phyloP scores from a whole-genome alignment of 2,888 invertebrate genomes.

The Amphipoea oculea region DNA sequence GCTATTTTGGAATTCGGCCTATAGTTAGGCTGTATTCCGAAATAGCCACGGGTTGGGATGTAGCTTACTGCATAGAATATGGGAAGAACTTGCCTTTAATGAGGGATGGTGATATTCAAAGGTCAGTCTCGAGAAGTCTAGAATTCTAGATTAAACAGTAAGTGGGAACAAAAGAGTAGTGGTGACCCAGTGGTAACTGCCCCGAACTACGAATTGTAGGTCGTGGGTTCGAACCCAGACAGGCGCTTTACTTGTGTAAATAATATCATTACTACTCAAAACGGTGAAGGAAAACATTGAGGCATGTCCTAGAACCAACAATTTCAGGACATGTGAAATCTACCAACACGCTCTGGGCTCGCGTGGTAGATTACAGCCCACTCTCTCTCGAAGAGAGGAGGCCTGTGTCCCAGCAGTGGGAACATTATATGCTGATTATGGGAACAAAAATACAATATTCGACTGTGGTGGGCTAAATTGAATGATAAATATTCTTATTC shows the following conservation, averaged over 20 bases:
- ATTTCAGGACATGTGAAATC: background rate
- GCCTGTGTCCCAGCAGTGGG: background rate
- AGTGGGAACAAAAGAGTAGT: background rate
- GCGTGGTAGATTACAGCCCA: background rate
- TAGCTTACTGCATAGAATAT: conserved; percentile 23
- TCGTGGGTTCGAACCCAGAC: background rate
- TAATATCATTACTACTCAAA: background rate
- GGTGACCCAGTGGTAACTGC: background rate
- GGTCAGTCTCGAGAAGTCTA: background rate
- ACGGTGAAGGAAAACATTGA: background rate
- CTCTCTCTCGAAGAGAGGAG: background rate
- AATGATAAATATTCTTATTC: background rate
- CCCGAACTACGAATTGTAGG: background rate
- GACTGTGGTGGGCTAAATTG: background rate
- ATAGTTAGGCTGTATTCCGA: background rate
- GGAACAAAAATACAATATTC: background rate
- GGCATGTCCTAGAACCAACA: background rate
- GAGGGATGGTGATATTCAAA: conserved; percentile 1
- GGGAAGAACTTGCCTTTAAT: background rate
- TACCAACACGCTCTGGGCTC: background rate
- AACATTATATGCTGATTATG: background rate
- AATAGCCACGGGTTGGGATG: conserved; percentile 14
- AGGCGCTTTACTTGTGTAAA: background rate
- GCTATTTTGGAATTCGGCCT: background rate
- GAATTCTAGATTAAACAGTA: background rate